These are phyloP conservation scores for Micronisus gabar DNA, from an alignment of 2,113 vertebrate genomes.

Conservation along the genomic window DNA sequence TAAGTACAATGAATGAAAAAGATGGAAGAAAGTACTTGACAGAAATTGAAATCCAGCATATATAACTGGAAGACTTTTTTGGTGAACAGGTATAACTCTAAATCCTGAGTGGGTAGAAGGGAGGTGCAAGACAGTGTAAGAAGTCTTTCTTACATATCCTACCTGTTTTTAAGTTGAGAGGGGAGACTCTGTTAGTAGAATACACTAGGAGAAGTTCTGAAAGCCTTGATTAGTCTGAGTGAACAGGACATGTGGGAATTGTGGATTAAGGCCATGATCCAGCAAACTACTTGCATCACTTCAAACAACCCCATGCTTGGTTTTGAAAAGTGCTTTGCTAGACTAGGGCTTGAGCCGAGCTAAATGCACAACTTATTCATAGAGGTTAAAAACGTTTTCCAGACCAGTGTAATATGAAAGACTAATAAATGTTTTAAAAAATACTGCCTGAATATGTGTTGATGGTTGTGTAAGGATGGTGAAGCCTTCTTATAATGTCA, in stretches of 20 bases:
- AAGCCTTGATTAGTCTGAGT: background rate
- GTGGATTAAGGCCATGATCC: background rate
- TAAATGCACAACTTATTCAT: background rate
- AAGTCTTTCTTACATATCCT: background rate
- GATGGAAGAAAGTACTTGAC: background rate
- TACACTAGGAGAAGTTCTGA: background rate
- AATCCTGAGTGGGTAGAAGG: background rate
- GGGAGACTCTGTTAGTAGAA: background rate
- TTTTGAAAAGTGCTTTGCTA: background rate
- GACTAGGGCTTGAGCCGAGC: background rate
- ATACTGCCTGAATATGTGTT: background rate
- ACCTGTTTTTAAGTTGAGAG: background rate
- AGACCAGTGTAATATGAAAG: background rate
- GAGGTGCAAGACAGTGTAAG: background rate
- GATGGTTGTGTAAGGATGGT: background rate
- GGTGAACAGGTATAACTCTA: background rate
- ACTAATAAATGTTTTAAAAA: conserved; percentile 32
- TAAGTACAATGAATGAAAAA: conserved; percentile 87
- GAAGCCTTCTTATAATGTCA: background rate
- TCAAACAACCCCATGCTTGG: background rate
- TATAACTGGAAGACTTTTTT: background rate
- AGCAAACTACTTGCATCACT: background rate
- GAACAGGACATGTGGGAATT: background rate
- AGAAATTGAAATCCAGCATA: background rate
- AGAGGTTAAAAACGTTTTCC: background rate